Evolutionary conservation across 2,113 vertebrate species (phyloP).

Genomic region (Sylvietta virens): DNA sequence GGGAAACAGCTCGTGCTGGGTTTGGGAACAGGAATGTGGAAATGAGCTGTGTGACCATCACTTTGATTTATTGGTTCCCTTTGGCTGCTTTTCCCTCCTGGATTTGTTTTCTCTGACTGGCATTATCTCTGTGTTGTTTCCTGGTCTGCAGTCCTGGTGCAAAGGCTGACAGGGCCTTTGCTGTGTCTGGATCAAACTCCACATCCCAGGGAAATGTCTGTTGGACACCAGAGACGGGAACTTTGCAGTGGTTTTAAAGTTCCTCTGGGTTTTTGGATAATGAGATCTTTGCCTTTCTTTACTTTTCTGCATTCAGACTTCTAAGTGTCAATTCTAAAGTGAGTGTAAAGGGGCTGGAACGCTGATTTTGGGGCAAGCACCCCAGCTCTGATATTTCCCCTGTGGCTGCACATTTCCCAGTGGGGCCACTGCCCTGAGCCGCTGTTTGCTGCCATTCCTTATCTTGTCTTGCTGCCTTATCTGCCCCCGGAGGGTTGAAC

Average conservation of each 20-base stretch:
- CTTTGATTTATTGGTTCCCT: background rate
- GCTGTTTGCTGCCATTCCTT: background rate
- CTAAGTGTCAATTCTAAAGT: no score
- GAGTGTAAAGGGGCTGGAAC: rapidly evolving
- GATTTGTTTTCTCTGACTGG: background rate
- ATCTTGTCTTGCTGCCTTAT: background rate
- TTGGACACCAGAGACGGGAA: rapidly evolving
- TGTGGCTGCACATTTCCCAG: background rate
- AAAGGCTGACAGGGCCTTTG: background rate
- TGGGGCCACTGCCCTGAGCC: background rate
- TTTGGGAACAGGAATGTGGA: rapidly evolving
- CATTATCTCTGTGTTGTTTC: background rate
- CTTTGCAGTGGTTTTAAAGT: background rate
- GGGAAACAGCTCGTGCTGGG: rapidly evolving
- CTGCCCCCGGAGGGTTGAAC: background rate
- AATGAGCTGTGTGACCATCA: background rate
- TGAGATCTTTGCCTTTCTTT: background rate
- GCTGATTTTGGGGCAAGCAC: background rate
- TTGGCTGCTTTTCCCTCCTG: background rate
- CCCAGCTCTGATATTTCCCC: background rate
- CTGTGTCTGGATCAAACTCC: background rate
- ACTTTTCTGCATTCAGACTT: background rate
- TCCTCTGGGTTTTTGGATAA: background rate
- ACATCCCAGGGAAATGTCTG: rapidly evolving
- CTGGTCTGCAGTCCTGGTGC: background rate